These are phyloP conservation scores for Actias luna DNA, from an alignment of 2,888 invertebrate species.

Conservation along the genomic window DNA sequence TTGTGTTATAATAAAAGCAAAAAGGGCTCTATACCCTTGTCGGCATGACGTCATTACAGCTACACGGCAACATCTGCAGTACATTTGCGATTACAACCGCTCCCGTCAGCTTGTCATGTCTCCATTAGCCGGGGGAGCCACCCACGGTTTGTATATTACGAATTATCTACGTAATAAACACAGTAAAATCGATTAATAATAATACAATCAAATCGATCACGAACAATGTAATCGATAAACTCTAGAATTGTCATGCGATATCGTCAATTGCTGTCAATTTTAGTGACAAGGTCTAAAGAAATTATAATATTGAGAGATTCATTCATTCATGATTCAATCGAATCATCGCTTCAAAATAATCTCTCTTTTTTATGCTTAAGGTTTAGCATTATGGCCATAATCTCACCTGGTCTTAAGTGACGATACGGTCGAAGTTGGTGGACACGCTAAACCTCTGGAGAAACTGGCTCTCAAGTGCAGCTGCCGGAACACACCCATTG, in stretches of 20 bases:
- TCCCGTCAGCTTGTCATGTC: background rate
- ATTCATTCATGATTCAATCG: no score
- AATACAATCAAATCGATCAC: background rate
- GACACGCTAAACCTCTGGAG: no score
- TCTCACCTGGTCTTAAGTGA: no score
- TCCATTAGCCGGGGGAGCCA: constrained; percentile 2
- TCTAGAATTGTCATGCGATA: background rate
- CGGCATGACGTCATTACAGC: background rate
- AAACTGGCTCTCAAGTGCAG: no score
- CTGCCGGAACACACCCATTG: no score
- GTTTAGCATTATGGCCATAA: no score
- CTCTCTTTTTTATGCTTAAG: no score
- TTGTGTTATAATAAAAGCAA: no score
- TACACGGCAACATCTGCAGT: constrained; percentile 2
- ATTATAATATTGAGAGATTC: no score
- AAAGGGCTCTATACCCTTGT: background rate
- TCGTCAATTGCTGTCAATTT: background rate
- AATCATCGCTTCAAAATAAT: no score
- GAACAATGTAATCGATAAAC: background rate
- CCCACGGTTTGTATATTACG: background rate
- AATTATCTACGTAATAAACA: background rate
- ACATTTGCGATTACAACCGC: background rate
- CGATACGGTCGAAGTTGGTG: no score
- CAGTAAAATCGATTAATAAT: background rate
- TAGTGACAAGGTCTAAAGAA: no score